Percentiles rank a stretch among this genome's conserved stretches.
Conservation (phyloP, 2,113 vertebrate species). For the Xiphophorus couchianus region DNA sequence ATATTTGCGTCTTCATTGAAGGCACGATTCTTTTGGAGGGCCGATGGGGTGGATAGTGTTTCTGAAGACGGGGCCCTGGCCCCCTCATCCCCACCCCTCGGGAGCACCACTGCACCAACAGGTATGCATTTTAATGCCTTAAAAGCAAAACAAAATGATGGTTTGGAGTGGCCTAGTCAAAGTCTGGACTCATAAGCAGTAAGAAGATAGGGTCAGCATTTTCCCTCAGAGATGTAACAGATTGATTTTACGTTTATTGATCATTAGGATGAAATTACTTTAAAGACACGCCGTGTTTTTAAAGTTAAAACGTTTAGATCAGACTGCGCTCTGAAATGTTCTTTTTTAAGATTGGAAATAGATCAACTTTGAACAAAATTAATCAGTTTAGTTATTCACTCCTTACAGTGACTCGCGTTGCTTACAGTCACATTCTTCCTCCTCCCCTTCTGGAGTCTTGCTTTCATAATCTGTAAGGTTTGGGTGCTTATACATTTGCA, state of each 20-base stretch:
- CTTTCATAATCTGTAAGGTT: neutral
- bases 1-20: too few relatives aligned
- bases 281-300: neutral
- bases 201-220: too few relatives aligned
- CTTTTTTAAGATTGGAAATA: neutral
- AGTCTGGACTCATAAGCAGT: neutral
- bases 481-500: neutral
- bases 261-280: too few relatives aligned
- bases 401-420: neutral
- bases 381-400: neutral
- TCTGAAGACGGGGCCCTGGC: too few relatives aligned
- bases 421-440: neutral
- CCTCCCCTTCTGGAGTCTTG: neutral
- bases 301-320: neutral
- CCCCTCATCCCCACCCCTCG: too few relatives aligned
- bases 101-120: neutral
- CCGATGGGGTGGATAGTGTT: too few relatives aligned
- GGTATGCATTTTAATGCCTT: neutral
- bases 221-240: too few relatives aligned
- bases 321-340: too few relatives aligned
- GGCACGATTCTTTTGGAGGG: too few relatives aligned
- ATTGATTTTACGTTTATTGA: too few relatives aligned
- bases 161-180: neutral
- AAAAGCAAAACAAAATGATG: neutral
- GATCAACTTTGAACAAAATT: too few relatives aligned